These are phyloP conservation scores for Phasianus colchicus DNA, from an alignment of 2,113 vertebrate species.

Conservation along the genomic window DNA sequence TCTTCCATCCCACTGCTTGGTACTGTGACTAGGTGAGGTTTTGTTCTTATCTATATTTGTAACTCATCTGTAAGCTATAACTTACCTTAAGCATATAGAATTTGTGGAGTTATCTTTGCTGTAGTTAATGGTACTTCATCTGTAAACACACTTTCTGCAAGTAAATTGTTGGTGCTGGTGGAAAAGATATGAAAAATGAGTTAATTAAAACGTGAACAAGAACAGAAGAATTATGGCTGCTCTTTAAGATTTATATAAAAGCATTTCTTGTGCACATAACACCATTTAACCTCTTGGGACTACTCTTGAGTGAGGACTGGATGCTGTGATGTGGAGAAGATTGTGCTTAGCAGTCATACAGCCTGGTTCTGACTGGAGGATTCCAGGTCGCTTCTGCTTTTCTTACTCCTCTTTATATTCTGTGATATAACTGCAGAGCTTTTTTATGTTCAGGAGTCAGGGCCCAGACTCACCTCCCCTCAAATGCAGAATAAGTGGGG, in stretches of 20 bases:
- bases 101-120: background rate
- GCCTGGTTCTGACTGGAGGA: background rate
- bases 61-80: background rate
- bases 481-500: background rate
- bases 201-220: background rate
- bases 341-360: background rate
- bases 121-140: background rate
- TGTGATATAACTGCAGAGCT: background rate
- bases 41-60: background rate
- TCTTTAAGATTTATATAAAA: background rate
- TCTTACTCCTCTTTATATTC: background rate
- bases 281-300: accelerated
- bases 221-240: background rate
- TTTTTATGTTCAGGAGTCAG: background rate
- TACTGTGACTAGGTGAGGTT: background rate
- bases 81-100: background rate
- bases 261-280: background rate
- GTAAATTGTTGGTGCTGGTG: background rate
- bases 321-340: background rate
- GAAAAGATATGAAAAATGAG: background rate
- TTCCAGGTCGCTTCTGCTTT: background rate
- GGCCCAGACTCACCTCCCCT: background rate
- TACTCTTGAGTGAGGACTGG: background rate
- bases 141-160: background rate
- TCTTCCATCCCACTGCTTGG: background rate